Evolutionary conservation across 2,888 invertebrate species (phyloP).

Genomic region (Eupithecia insigniata): DNA sequence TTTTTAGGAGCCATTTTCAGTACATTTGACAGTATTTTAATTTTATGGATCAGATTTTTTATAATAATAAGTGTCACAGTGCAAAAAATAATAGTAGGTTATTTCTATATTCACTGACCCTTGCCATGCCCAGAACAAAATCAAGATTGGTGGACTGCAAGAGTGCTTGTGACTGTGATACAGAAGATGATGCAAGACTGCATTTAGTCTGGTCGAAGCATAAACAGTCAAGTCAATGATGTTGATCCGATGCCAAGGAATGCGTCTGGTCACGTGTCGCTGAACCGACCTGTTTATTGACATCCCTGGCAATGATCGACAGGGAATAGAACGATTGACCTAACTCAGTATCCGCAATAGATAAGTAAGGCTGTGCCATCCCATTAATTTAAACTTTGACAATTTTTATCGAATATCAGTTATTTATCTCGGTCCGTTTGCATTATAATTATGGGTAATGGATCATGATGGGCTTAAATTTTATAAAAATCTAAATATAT

Average conservation of each 20-base stretch:
- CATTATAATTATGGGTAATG: too few species aligned
- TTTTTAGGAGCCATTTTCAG: too few species aligned
- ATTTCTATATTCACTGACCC: background rate
- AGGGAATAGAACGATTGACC: background rate
- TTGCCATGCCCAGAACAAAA: background rate
- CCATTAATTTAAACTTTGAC: background rate
- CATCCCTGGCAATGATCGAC: conserved; percentile 9
- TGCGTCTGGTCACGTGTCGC: conserved; percentile 5
- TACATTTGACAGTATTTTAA: too few species aligned
- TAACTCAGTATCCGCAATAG: background rate
- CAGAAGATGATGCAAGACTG: background rate
- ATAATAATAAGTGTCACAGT: too few species aligned
- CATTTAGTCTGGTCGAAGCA: background rate
- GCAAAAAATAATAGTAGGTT: too few species aligned
- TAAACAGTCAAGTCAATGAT: conserved; percentile 8
- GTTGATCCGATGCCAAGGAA: conserved; percentile 22
- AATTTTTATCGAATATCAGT: too few species aligned
- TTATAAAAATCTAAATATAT: too few species aligned
- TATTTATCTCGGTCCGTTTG: too few species aligned
- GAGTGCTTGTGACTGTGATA: background rate
- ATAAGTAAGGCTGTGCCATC: background rate
- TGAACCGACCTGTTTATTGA: conserved; percentile 14
- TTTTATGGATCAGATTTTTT: too few species aligned
- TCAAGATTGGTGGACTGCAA: background rate
- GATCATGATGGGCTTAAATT: too few species aligned